Conservation (phyloP, 2,113 vertebrate species). For the Cygnus atratus region DNA sequence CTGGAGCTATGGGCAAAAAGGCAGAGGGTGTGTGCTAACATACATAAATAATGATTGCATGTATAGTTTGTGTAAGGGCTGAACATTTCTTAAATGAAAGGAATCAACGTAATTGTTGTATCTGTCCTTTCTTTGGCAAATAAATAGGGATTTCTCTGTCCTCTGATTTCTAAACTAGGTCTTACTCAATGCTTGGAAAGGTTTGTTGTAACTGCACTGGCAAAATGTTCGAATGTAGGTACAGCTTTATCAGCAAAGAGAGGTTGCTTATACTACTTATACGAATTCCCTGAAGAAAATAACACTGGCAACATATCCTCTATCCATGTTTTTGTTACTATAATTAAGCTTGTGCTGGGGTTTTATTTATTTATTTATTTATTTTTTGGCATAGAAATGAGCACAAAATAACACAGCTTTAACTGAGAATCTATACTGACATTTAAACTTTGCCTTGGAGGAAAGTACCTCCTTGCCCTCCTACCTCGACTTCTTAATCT, state of each 20-base stretch:
- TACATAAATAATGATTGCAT: not conserved
- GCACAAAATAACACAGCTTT: not conserved
- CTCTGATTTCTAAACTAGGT: not conserved
- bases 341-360: constrained; percentile 7
- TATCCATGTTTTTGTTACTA: constrained; percentile 2
- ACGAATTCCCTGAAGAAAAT: not conserved
- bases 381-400: not conserved
- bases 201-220: not conserved
- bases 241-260: not conserved
- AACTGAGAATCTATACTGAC: constrained; percentile 43
- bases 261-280: not conserved
- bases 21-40: not conserved
- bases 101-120: not conserved
- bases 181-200: not conserved
- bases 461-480: not conserved
- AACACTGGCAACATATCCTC: not conserved
- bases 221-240: not conserved
- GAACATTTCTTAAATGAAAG: not conserved
- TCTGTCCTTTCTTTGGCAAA: not conserved
- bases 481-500: not conserved
- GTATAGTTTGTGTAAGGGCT: not conserved
- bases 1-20: not conserved
- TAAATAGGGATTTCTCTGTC: not conserved
- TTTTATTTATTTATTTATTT: not conserved
- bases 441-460: constrained; percentile 33